Evolutionary conservation across 2,797 vertebrate species (phyloP).

Genomic region (Limnodromus scolopaceus): DNA sequence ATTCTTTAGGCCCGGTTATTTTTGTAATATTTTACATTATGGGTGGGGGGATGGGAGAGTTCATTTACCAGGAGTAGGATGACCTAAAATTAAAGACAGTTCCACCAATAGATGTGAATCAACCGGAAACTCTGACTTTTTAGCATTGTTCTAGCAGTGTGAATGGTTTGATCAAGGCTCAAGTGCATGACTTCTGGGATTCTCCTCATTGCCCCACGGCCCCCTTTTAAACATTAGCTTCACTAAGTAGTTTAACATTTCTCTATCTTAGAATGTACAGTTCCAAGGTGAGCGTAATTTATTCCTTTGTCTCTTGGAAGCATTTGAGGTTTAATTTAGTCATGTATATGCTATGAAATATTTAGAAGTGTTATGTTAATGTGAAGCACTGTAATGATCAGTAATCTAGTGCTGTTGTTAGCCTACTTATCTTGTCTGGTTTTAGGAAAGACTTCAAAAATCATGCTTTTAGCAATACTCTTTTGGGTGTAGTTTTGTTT

Average conservation of each 20-base stretch:
- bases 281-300: not conserved
- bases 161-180: not conserved
- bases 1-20: not conserved
- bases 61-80: not conserved
- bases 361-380: constrained; percentile 21
- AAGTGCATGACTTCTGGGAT: not conserved
- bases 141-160: not conserved
- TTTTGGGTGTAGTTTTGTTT: not conserved
- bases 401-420: not conserved
- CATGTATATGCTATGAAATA: constrained; percentile 5
- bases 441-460: not conserved
- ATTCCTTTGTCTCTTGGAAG: not conserved
- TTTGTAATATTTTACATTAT: not conserved
- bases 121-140: not conserved
- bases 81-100: not conserved
- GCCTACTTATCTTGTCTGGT: not conserved
- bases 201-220: fast-evolving
- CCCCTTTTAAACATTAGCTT: not conserved
- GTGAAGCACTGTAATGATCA: not conserved
- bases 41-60: fast-evolving
- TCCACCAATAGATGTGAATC: not conserved
- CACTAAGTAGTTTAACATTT: not conserved
- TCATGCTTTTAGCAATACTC: not conserved
- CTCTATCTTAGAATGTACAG: not conserved
- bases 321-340: constrained; percentile 8